Evolutionary conservation across 2,797 vertebrate genomes (phyloP).

Genomic region (Melanogrammus aeglefinus): DNA sequence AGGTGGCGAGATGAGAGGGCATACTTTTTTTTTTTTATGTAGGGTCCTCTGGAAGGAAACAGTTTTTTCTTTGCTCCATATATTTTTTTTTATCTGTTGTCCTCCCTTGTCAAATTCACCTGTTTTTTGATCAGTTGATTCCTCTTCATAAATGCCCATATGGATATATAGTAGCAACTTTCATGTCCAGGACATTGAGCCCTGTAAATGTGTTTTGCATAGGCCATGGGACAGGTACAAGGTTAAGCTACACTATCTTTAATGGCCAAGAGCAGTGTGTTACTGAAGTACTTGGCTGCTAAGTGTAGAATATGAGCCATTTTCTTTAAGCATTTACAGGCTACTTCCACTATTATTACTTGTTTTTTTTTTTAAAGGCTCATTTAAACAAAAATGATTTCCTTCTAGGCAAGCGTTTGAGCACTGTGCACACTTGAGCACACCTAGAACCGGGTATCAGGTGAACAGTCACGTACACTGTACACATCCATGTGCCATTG

Average conservation of each 20-base stretch:
- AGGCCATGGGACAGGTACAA: not conserved
- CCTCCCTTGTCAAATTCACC: conserved; percentile 44
- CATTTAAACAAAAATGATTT: too few species aligned
- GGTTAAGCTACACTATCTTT: not conserved
- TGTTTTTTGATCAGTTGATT: conserved; percentile 29
- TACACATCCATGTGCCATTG: too few species aligned
- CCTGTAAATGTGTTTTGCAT: conserved; percentile 29
- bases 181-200: conserved; percentile 21
- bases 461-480: too few species aligned
- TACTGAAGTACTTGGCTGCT: not conserved
- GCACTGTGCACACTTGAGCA: too few species aligned
- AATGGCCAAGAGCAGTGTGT: not conserved
- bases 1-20: conserved; percentile 46
- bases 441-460: too few species aligned
- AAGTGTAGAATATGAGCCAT: not conserved
- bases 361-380: too few species aligned
- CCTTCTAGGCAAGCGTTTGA: too few species aligned
- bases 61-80: conserved; percentile 54
- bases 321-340: not conserved
- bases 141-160: conserved; percentile 10
- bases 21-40: conserved; percentile 51
- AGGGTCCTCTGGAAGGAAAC: conserved; percentile 54
- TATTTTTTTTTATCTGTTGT: conserved; percentile 50
- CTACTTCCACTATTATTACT: too few species aligned
- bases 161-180: conserved; percentile 20